Evolutionary conservation across 23 tunicate species (phyloP).

Genomic region (Trididemnum nubilum): DNA sequence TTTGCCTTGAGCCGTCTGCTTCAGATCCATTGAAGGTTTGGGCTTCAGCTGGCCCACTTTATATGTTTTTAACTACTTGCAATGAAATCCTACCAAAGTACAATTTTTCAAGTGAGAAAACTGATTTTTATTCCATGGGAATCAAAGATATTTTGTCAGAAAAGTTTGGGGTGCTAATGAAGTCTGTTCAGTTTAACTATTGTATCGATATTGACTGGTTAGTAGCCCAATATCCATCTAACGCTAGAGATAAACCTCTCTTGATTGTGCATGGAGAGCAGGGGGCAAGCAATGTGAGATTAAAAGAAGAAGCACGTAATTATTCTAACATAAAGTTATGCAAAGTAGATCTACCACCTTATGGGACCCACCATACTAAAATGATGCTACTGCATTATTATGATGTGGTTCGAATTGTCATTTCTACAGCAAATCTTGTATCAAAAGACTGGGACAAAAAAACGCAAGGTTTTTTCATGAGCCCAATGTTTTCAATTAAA

Average conservation of each 20-base stretch:
- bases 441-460: conserved; percentile 78
- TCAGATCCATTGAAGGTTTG: conserved; percentile 46
- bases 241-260: conserved; percentile 47
- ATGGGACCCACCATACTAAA: conserved; percentile 95
- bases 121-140: conserved; percentile 30
- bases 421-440: conserved; percentile 76
- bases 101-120: conserved; percentile 35
- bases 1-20: not conserved
- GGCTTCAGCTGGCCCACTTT: conserved; percentile 48
- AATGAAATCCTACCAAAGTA: conserved; percentile 42
- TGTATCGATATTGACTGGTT: conserved; percentile 89
- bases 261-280: conserved; percentile 76
- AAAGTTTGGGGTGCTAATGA: conserved; percentile 51
- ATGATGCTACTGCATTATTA: conserved; percentile 83
- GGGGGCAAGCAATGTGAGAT: conserved; percentile 15
- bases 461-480: conserved; percentile 86
- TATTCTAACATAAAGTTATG: conserved; percentile 57
- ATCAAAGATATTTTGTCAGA: conserved; percentile 61
- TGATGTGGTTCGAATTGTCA: conserved; percentile 66
- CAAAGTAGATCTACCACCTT: conserved; percentile 80
- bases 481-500: conserved; percentile 54
- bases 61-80: conserved; percentile 74
- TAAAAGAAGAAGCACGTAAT: conserved; percentile 14
- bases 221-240: conserved; percentile 58
- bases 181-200: conserved; percentile 78